Evolutionary conservation across 1,140 invertebrate genomes (phyloP).

Genomic region (Myzus persicae): DNA sequence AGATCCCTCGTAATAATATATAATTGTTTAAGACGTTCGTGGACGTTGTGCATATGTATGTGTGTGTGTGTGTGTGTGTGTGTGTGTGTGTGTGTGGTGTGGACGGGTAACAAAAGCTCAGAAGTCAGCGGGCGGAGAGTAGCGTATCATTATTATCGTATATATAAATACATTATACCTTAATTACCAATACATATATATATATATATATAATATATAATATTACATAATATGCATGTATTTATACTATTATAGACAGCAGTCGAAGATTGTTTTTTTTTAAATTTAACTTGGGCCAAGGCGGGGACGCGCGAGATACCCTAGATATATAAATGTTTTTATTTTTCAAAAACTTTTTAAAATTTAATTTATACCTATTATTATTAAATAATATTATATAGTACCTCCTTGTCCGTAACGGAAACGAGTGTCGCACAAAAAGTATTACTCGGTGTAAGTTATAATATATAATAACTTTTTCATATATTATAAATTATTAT

Average conservation of each 20-base stretch:
- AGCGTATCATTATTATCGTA: not conserved
- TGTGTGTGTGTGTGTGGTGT: not conserved
- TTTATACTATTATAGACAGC: not conserved
- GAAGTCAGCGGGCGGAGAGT: not conserved
- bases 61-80: not conserved
- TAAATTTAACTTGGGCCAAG: not conserved
- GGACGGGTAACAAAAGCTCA: not conserved
- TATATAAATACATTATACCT: not conserved
- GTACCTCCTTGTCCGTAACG: not conserved
- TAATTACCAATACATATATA: not conserved
- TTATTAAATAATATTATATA: not conserved
- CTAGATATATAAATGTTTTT: not conserved
- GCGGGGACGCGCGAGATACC: not conserved
- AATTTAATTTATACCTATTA: not conserved
- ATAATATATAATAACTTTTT: not conserved
- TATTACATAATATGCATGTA: not conserved
- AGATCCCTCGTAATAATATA: no score
- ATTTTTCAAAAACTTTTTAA: not conserved
- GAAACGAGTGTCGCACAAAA: not conserved
- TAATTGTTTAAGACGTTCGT: no score
- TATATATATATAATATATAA: not conserved
- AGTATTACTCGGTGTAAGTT: not conserved
- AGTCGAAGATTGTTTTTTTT: constrained; percentile 36
- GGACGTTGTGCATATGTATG: no score
- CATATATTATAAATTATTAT: not conserved